These are phyloP conservation scores for Thaumetopoea pityocampa DNA, from an alignment of 1,140 invertebrate genomes.

Conservation along the genomic window DNA sequence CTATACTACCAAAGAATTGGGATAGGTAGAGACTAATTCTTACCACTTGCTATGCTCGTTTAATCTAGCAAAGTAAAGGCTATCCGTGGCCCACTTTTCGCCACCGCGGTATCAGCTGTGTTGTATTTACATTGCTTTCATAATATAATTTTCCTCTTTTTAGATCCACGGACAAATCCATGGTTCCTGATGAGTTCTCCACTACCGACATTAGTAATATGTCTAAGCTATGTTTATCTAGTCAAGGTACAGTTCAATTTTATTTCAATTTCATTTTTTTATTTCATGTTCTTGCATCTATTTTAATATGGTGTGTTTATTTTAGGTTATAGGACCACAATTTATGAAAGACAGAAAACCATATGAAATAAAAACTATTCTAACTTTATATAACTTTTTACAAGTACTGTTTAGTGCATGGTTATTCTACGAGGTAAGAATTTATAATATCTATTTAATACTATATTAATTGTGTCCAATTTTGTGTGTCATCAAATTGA, in stretches of 20 bases:
- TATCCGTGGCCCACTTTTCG: too few relatives aligned
- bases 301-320: conserved; percentile 28
- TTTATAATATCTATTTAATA: background rate
- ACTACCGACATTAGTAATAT: conserved; percentile 86
- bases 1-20: too few relatives aligned
- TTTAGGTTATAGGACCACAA: conserved; percentile 85
- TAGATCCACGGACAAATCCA: conserved; percentile 88
- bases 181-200: conserved; percentile 91
- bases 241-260: conserved; percentile 78
- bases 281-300: conserved; percentile 1
- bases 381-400: conserved; percentile 91
- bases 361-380: conserved; percentile 85
- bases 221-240: conserved; percentile 85
- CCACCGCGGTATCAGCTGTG: too few relatives aligned
- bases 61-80: too few relatives aligned
- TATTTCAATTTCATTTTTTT: conserved; percentile 1
- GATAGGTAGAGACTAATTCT: too few relatives aligned
- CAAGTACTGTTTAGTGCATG: conserved; percentile 91
- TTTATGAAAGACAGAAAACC: conserved; percentile 94
- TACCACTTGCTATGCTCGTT: too few relatives aligned
- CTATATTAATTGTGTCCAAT: background rate
- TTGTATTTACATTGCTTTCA: too few relatives aligned
- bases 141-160: conserved; percentile 27
- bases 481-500: background rate
- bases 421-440: conserved; percentile 88